Conservation (phyloP, 1,140 invertebrate genomes). For the Rhagoletis zephyria region DNA sequence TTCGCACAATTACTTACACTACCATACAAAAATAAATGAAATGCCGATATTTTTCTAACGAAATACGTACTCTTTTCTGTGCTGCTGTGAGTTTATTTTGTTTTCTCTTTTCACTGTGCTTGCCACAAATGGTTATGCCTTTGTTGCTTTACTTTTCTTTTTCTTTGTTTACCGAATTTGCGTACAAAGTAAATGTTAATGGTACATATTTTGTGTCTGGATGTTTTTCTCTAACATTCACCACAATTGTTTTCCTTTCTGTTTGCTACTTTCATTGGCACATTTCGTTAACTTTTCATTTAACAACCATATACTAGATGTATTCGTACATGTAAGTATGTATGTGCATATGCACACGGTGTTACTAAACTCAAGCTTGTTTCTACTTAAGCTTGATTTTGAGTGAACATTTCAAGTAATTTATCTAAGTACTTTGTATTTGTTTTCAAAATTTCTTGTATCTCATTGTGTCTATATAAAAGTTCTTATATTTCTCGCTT, state of each 20-base stretch:
- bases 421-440: neutral
- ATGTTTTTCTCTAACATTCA: neutral
- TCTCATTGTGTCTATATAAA: no score
- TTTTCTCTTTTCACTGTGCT: neutral
- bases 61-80: neutral
- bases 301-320: neutral
- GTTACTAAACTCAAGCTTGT: no score
- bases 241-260: neutral
- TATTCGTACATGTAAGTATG: neutral
- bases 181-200: neutral
- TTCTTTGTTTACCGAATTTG: neutral
- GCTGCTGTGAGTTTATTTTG: neutral
- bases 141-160: constrained; percentile 14
- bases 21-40: no score
- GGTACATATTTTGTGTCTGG: neutral
- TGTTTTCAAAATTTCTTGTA: neutral
- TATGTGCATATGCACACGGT: no score
- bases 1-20: no score
- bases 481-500: no score
- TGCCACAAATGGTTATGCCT: neutral
- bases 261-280: neutral
- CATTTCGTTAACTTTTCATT: constrained; percentile 10
- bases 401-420: neutral
- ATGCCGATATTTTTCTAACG: neutral
- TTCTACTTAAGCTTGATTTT: neutral